Base-by-base conservation (phyloP, 2,888 invertebrate genomes). In the Sarcophaga caerulescens region DNA sequence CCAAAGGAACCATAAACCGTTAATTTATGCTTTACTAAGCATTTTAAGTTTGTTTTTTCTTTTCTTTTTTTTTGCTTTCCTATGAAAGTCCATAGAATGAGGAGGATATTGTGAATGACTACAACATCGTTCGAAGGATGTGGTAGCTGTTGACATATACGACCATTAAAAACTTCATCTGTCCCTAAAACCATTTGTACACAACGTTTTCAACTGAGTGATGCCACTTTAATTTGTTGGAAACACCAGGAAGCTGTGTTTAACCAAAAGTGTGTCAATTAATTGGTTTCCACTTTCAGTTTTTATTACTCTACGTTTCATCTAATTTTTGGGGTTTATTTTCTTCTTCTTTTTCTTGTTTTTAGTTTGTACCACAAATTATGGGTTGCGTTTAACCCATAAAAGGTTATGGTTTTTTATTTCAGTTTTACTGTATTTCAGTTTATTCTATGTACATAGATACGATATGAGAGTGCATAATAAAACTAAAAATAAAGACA, bases 1-100 rank as follows among this genome's bases (percentile, higher is more conserved):
- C 44, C 14, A 6, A n/a, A 44, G 11, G 8, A 57, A 11, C 35
- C 11, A 65, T 65, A 57, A 57, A 65, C 57, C 19, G 65, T 57
- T 65, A 52, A 57, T 66, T 76, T 76, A 65, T 76, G 75, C 52
- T 76, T 76, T 57, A 44, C 57, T 65, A 66, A 66, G 44, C 75
- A 76, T 66, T 76, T 65, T 19, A 52, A 25, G 35, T 35, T 25
- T 57, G 52, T 35, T 63, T 35, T 65, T 17, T 25, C 8, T 0
- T 17, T 12, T 52, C n/a, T n/a, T 12, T 14, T 52, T 52, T 52
- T 12, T 14, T 47, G 3, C 14, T 52, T 14, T 52, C 17, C 17
- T 52, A 14, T 17, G 14, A 52, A 14, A 17, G 35, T 17, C 60
- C 17, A 17, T n/a, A 11, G 60, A 5, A 60, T 10, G 14, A 60